Evolutionary conservation across 2,888 invertebrate species (phyloP).

Genomic region (Eucera pruinosa): DNA sequence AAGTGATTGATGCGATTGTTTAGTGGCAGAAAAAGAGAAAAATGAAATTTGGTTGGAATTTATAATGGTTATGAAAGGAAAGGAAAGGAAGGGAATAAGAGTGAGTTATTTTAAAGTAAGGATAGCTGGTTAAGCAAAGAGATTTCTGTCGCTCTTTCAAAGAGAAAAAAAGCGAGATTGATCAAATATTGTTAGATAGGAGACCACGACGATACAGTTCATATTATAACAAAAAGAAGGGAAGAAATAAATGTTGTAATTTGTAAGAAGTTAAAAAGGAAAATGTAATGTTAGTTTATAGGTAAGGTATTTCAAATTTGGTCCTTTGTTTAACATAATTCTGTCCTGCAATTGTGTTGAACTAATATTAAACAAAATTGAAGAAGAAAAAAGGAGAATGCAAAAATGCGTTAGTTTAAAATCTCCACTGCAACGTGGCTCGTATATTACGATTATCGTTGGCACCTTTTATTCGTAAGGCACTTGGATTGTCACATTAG

Average conservation of each 20-base stretch:
- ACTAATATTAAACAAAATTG: too few relatives aligned
- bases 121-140: background rate
- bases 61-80: background rate
- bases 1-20: background rate
- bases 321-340: background rate
- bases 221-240: background rate
- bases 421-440: background rate
- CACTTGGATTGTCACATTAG: background rate
- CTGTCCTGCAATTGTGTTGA: too few relatives aligned
- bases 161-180: background rate
- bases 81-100: background rate
- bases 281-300: too few relatives aligned
- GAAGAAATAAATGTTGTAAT: background rate
- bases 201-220: background rate
- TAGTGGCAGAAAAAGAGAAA: background rate
- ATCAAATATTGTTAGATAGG: background rate
- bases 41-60: background rate
- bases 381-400: too few relatives aligned
- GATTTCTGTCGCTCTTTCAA: background rate
- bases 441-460: background rate
- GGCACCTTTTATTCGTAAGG: background rate
- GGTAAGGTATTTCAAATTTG: background rate
- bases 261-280: background rate
- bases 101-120: too few relatives aligned
- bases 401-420: background rate